Evolutionary conservation across 1,140 invertebrate genomes (phyloP).

Genomic region (Diabrotica undecimpunctata): DNA sequence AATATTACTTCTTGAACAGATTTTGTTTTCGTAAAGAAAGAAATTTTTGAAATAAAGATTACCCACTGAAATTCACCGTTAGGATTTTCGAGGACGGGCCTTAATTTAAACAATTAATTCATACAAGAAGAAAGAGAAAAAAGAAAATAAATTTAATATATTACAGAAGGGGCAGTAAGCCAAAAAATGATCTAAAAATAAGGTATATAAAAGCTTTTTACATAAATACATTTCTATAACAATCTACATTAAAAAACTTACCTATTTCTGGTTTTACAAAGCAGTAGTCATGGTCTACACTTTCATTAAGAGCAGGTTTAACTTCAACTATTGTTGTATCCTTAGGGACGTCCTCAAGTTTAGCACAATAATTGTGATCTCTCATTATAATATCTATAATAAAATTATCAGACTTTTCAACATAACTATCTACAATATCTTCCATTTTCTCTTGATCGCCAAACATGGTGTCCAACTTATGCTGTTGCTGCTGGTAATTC

Average conservation of each 20-base stretch:
- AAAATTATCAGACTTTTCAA: not conserved
- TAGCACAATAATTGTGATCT: conserved; percentile 55
- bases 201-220: no score
- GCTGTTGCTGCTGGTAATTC: conserved; percentile 59
- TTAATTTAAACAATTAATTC: no score
- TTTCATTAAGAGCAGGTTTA: conserved; percentile 44
- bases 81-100: no score
- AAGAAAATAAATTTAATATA: no score
- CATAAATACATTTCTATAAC: no score
- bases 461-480: conserved; percentile 46
- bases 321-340: conserved; percentile 35
- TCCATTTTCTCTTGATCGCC: conserved; percentile 16
- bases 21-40: no score
- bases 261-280: conserved; percentile 12
- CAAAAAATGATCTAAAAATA: no score
- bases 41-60: no score
- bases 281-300: conserved; percentile 65
- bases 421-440: not conserved
- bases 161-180: no score
- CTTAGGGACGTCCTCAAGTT: conserved; percentile 25
- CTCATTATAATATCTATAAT: conserved; percentile 43
- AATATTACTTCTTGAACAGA: no score
- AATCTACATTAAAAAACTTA: not conserved
- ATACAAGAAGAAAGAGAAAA: no score
- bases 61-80: no score